Percentiles rank a stretch among this genome's conserved stretches.
phyloP scores from a whole-genome alignment of 1,140 invertebrate species.

The Centruroides sculpturatus region DNA sequence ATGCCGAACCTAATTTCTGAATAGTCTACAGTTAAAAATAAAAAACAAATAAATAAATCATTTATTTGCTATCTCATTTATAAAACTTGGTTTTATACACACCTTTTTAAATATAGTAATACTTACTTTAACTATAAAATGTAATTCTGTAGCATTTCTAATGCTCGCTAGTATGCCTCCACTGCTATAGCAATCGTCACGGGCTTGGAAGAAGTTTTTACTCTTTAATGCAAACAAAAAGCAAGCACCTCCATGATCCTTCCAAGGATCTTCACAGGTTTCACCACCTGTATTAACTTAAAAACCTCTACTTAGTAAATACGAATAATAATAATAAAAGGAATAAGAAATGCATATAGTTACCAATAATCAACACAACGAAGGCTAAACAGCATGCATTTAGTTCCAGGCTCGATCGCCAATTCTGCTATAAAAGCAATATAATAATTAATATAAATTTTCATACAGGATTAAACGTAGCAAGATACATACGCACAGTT shows the following conservation, averaged over 20 bases:
- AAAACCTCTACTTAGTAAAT: too few species aligned
- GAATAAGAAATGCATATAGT: too few species aligned
- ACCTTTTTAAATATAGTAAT: too few species aligned
- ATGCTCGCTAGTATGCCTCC: slow-evolving; percentile 12
- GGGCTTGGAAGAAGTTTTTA: slow-evolving; percentile 11
- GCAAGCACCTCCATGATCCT: slow-evolving; percentile 3
- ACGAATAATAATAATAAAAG: too few species aligned
- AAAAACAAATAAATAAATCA: background rate
- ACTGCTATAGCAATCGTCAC: slow-evolving; percentile 5
- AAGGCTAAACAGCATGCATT: too few species aligned
- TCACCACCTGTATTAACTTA: background rate
- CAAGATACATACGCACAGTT: too few species aligned
- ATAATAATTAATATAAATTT: too few species aligned
- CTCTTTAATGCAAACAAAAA: slow-evolving; percentile 11
- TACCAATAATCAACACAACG: too few species aligned
- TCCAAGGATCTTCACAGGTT: slow-evolving; percentile 6
- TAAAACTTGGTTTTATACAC: background rate
- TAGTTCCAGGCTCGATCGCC: too few species aligned
- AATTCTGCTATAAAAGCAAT: too few species aligned
- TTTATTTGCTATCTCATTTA: background rate
- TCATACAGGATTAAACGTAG: too few species aligned
- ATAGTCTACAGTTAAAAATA: slow-evolving; percentile 3
- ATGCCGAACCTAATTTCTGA: slow-evolving; percentile 8
- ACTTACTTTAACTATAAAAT: slow-evolving; percentile 12
- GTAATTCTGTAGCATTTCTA: slow-evolving; percentile 7